A percentile compares a stretch with the other conserved stretches of the same genome.
These are phyloP conservation scores for Dallia pectoralis DNA, from an alignment of 2,797 vertebrate genomes.

Conservation along the genomic window DNA sequence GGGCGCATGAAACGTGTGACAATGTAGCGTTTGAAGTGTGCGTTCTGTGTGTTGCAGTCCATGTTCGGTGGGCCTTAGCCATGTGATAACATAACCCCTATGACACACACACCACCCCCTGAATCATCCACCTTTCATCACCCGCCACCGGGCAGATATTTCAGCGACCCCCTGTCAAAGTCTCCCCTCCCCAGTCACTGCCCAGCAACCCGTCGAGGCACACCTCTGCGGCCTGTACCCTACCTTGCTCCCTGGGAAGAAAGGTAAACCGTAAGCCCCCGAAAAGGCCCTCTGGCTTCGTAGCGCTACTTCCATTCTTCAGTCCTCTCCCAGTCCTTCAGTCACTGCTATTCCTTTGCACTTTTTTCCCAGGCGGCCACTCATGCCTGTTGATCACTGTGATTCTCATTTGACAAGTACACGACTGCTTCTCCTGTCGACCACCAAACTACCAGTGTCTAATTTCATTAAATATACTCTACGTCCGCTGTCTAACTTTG, in stretches of 20 bases:
- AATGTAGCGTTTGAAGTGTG: not conserved
- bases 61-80: not conserved
- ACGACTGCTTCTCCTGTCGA: not conserved
- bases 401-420: not conserved
- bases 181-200: slow-evolving; percentile 48
- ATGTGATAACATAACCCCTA: slow-evolving; percentile 42
- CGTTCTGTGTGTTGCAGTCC: not conserved
- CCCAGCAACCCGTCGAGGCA: slow-evolving; percentile 49
- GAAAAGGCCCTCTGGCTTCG: slow-evolving; percentile 21
- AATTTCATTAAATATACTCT: slow-evolving; percentile 4
- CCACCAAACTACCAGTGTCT: not conserved
- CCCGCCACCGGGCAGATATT: slow-evolving; percentile 64
- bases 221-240: slow-evolving; percentile 31
- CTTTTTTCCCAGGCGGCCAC: slow-evolving; percentile 7
- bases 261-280: slow-evolving; percentile 82
- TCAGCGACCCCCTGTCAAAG: slow-evolving; percentile 68
- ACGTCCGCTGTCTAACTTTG: slow-evolving; percentile 32
- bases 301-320: slow-evolving; percentile 14
- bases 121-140: slow-evolving; percentile 13
- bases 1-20: not conserved
- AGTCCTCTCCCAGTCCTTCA: not conserved
- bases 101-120: slow-evolving; percentile 30
- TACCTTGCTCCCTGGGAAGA: slow-evolving; percentile 68
- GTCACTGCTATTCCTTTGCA: not conserved
- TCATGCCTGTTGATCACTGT: slow-evolving; percentile 6